phyloP scores from a whole-genome alignment of 2,113 vertebrate species.

The Lethenteron camtschaticum region DNA sequence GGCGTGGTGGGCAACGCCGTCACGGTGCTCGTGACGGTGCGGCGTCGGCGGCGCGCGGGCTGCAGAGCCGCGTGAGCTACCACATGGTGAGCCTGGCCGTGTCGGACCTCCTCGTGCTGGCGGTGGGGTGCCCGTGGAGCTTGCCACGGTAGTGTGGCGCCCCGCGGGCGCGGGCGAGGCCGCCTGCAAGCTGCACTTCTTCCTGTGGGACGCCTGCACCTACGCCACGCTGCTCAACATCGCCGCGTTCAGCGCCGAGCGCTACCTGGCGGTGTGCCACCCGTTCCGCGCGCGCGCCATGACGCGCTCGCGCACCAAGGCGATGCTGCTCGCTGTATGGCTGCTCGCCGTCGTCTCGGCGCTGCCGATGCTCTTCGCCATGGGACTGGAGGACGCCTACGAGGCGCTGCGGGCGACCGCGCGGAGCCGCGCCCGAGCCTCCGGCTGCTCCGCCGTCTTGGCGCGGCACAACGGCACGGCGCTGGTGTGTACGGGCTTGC shows the following conservation, averaged over 20 bases:
- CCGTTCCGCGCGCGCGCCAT: conserved; percentile 8
- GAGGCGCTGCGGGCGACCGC: background rate
- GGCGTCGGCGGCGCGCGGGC: background rate
- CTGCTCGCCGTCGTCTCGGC: conserved; percentile 8
- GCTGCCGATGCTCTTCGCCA: conserved; percentile 11
- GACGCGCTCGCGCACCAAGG: conserved; percentile 8
- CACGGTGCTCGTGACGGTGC: conserved; percentile 7
- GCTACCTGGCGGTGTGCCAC: conserved; percentile 12
- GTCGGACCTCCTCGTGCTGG: conserved; percentile 12
- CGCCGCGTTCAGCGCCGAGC: conserved; percentile 12
- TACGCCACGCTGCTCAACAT: conserved; percentile 14
- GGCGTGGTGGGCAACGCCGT: conserved; percentile 11
- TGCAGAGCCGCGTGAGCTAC: conserved; percentile 9
- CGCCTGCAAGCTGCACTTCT: conserved; percentile 12
- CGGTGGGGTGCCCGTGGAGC: conserved; percentile 11
- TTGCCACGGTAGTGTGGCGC: conserved; percentile 13
- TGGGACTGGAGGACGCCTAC: conserved; percentile 12
- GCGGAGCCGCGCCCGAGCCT: background rate
- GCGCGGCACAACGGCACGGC: background rate
- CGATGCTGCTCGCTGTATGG: conserved; percentile 11
- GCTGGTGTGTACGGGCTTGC: conserved; percentile 11
- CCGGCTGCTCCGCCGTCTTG: too few species aligned
- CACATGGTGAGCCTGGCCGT: conserved; percentile 14
- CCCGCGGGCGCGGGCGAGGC: conserved; percentile 9
- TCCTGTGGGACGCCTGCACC: conserved; percentile 14